Evolutionary conservation across 2,888 invertebrate species (phyloP).

Genomic region (Nomada flava): DNA sequence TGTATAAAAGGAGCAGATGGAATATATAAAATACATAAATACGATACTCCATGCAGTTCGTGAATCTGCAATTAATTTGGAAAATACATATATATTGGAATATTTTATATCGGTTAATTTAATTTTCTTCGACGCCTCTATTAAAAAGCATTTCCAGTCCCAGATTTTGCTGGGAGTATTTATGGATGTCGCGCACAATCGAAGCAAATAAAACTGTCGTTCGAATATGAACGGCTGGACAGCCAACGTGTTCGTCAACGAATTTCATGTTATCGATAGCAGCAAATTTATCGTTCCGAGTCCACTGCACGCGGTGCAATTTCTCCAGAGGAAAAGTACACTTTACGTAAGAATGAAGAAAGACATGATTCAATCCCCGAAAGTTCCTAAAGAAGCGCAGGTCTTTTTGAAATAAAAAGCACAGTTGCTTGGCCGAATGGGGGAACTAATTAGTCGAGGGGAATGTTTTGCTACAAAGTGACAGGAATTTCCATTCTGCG

Average conservation of each 20-base stretch:
- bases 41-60: too few species aligned
- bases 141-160: constrained; percentile 7
- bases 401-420: constrained; percentile 2
- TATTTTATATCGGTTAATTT: not conserved
- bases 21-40: too few species aligned
- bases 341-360: not conserved
- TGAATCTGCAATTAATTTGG: too few species aligned
- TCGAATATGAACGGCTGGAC: constrained; percentile 11
- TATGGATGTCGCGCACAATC: constrained; percentile 30
- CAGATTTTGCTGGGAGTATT: constrained; percentile 14
- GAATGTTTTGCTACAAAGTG: constrained; percentile 15
- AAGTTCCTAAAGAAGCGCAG: not conserved
- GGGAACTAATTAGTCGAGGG: constrained; percentile 39
- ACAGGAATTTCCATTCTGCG: constrained; percentile 22
- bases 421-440: constrained; percentile 8
- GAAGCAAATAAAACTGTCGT: constrained; percentile 30
- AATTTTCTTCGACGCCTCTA: not conserved
- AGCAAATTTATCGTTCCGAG: constrained; percentile 25
- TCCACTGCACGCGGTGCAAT: not conserved
- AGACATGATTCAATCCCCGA: not conserved
- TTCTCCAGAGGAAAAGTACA: not conserved
- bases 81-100: too few species aligned
- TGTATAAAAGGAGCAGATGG: too few species aligned
- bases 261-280: constrained; percentile 14
- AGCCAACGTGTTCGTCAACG: constrained; percentile 21